Evolutionary conservation across 2,888 invertebrate species (phyloP), one percentile per base, ranked within the genome.

Genomic region (Hypsopygia costalis): DNA sequence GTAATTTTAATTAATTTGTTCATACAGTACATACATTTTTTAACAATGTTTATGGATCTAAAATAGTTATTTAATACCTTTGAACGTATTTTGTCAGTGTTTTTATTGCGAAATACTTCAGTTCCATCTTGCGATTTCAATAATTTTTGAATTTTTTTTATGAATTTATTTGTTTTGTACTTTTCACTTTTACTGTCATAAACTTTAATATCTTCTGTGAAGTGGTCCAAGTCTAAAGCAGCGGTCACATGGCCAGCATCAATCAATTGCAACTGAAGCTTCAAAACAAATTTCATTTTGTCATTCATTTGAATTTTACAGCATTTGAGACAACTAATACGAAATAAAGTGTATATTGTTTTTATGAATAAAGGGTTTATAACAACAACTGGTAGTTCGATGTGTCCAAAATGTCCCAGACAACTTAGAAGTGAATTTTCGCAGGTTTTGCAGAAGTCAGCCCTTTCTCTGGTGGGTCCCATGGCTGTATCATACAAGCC

Each of bases 391-490:
- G 97, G 96, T 1, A 99, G 85, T 52, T 95, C 94, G 48, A 99
- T 97, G 69, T 98, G 97, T 0, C 99, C 99, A 77, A 97, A 94
- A 80, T 99, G 99, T 0, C 99, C 99, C 0, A 94, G 92, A 68
- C 98, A 98, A 47, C 91, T 85, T 5, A 90, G 68, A 32, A 91
- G 70, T 10, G 90, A 90, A 51, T 92, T 91, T 6, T 91, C 90
- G 67, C 98, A 99, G 5, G 97, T 98, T 2, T 83, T 83, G 73
- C 98, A 99, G 0, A 92, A 88, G 46, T 95, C 95, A 57, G 88
- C 79, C 34, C 90, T 78, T 8, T 92, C 92, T 46, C 91, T 90
- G 27, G 89, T 66, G 1, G 94, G 93, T 5, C 93, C 99, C 74
- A 99, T 83, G 1, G 91, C 89, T 36, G 92, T 91, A 76, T 99